phyloP scores from a whole-genome alignment of 2,797 vertebrate species.

The Balearica regulorum region DNA sequence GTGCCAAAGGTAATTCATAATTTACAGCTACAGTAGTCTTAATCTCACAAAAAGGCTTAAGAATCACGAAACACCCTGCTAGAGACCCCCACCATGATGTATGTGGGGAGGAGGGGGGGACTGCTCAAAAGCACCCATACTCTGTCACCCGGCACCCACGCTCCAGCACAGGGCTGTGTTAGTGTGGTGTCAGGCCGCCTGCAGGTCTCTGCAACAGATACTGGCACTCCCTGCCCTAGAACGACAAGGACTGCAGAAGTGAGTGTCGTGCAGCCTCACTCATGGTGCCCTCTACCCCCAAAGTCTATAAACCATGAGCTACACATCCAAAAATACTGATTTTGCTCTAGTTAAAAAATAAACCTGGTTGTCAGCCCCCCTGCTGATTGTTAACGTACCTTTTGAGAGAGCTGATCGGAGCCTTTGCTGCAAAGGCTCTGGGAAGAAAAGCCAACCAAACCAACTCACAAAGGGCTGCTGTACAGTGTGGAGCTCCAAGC shows the following conservation, averaged over 20 bases:
- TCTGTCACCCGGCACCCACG: not conserved
- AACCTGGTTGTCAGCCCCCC: not conserved
- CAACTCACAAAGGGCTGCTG: not conserved
- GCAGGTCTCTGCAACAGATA: not conserved
- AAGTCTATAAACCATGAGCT: not conserved
- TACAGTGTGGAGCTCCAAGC: not conserved
- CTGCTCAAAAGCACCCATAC: not conserved
- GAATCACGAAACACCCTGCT: not conserved
- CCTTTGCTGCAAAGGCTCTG: not conserved
- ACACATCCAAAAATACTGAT: not conserved
- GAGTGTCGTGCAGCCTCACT: not conserved
- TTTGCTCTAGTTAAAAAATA: not conserved
- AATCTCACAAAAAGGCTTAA: not conserved
- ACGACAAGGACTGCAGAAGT: not conserved
- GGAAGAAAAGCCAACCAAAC: not conserved
- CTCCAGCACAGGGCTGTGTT: not conserved
- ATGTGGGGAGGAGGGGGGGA: not conserved
- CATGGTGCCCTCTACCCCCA: not conserved
- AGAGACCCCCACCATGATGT: rapidly evolving
- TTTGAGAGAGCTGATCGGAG: not conserved
- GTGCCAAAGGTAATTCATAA: not conserved
- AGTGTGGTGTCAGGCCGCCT: rapidly evolving
- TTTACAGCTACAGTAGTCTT: not conserved
- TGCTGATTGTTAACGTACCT: not conserved
- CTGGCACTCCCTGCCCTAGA: not conserved